These are phyloP conservation scores for Eledona agricola DNA, from an alignment of 2,888 invertebrate genomes.

Conservation along the genomic window DNA sequence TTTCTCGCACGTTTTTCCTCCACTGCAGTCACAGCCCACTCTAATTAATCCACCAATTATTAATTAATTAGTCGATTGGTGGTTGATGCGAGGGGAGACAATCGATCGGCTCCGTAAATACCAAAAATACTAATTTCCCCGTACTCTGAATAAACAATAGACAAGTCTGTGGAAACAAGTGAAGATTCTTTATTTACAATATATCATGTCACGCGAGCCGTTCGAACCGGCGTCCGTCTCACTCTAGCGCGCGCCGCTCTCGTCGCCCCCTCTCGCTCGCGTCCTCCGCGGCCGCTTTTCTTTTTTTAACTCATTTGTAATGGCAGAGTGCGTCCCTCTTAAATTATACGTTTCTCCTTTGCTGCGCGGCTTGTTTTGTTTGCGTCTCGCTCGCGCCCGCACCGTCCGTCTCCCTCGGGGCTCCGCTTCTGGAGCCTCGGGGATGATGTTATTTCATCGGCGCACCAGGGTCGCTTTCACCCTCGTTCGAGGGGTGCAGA, in stretches of 20 bases:
- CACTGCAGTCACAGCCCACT: too few species aligned
- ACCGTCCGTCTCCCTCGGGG: constrained; percentile 21
- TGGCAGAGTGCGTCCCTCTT: constrained; percentile 49
- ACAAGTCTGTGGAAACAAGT: constrained; percentile 33
- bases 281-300: constrained; percentile 38
- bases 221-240: constrained; percentile 31
- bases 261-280: constrained; percentile 15
- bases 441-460: constrained; percentile 29
- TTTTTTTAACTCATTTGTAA: constrained; percentile 52
- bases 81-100: not conserved
- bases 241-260: constrained; percentile 7
- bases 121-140: too few species aligned
- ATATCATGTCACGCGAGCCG: constrained; percentile 48
- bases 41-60: constrained; percentile 4
- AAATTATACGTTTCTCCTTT: constrained; percentile 51
- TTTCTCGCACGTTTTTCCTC: too few species aligned
- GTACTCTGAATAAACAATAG: constrained; percentile 36
- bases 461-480: constrained; percentile 25
- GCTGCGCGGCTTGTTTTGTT: constrained; percentile 42
- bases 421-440: constrained; percentile 13
- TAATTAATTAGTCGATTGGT: constrained; percentile 7
- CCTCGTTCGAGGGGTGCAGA: constrained; percentile 29
- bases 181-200: constrained; percentile 44
- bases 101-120: not conserved
- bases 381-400: constrained; percentile 34